A percentile compares a stretch with the other conserved stretches of the same genome.
These are phyloP conservation scores for Sebastes glaucus DNA, from an alignment of 2,797 vertebrate species.

Conservation along the genomic window DNA sequence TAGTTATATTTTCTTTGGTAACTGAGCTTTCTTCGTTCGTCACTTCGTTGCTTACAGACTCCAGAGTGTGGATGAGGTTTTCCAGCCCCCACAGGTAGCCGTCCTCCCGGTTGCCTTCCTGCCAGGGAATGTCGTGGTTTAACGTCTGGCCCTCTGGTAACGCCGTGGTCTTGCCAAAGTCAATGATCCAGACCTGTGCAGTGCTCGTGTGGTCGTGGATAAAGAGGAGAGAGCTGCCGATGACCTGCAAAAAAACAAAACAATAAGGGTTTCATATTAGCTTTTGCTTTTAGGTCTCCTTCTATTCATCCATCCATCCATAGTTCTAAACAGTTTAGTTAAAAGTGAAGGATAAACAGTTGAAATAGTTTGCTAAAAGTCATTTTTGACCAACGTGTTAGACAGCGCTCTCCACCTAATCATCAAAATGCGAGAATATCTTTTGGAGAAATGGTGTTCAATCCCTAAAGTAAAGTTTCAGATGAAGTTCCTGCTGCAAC, in stretches of 20 bases:
- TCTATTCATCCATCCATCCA: neutral
- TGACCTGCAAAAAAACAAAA: conserved; percentile 83
- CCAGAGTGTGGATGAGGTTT: conserved; percentile 88
- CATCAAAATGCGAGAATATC: neutral
- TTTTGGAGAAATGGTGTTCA: neutral
- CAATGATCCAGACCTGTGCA: conserved; percentile 96
- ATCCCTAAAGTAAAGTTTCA: neutral
- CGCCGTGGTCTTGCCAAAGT: conserved; percentile 96
- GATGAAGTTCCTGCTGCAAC: neutral
- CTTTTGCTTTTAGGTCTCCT: neutral
- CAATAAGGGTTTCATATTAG: neutral
- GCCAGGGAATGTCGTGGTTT: conserved; percentile 91
- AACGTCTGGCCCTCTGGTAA: conserved; percentile 90
- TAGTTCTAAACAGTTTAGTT: neutral
- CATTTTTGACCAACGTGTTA: neutral
- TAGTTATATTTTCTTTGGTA: conserved; percentile 36
- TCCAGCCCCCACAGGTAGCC: conserved; percentile 96
- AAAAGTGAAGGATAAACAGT: neutral
- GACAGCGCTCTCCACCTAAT: neutral
- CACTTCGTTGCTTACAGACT: conserved; percentile 51
- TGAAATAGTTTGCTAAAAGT: too few species aligned
- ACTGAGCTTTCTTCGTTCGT: conserved; percentile 1
- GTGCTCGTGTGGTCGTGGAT: conserved; percentile 92
- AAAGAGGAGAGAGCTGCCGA: conserved; percentile 98
- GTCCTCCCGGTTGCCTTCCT: conserved; percentile 96